Base-by-base conservation (phyloP, 2,797 vertebrate species). In the Pseudochirops cupreus region DNA sequence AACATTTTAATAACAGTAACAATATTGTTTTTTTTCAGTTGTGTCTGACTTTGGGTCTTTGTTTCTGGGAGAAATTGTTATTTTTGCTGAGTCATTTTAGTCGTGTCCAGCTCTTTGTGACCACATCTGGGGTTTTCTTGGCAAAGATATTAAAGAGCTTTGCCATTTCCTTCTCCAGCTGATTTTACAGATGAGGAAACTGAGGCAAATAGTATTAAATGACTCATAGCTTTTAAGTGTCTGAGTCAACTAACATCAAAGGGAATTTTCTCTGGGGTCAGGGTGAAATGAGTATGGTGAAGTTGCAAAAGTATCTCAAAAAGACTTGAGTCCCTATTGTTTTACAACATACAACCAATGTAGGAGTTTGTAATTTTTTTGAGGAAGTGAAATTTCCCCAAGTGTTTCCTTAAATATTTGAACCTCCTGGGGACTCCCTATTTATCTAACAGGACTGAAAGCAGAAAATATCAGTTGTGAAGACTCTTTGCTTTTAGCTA, bases 381-480 rank as follows among this genome's bases (percentile, higher is more conserved):
- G 92, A 52, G 18, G 52, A 95, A 92, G n/a, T 87, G 59, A 93
- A 96, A 94, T 95, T 95, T 5, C 92, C 91, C 50, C 53, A 94
- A 50, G 12, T 91, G 18, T 29, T 92, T 95, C 58, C 90, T 92
- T 89, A 91, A 96, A 52, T 14, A 92, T 11, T 4, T 26, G 57
- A 52, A 90, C 50, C 57, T 1, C 91, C 39, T 7, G 26, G 7
- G 94, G 67, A 39, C 26, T 57, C 92, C 93, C 92, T 95, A 31
- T 26, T 62, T 96, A 52, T 52, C 11, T 89, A 92, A 39, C 6
- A 14, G 28, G 90, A 87, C 46, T 62, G 46, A 96, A 94, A 95
- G 24, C 87, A 56, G 57, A 96, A 96, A 95, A 82, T 28, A 3
- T 39, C 87, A 16, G 50, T 74, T 53, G 33, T 39, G 39, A 97